Evolutionary conservation across 2,888 invertebrate genomes (phyloP).

Genomic region (Loripinus fragilis): DNA sequence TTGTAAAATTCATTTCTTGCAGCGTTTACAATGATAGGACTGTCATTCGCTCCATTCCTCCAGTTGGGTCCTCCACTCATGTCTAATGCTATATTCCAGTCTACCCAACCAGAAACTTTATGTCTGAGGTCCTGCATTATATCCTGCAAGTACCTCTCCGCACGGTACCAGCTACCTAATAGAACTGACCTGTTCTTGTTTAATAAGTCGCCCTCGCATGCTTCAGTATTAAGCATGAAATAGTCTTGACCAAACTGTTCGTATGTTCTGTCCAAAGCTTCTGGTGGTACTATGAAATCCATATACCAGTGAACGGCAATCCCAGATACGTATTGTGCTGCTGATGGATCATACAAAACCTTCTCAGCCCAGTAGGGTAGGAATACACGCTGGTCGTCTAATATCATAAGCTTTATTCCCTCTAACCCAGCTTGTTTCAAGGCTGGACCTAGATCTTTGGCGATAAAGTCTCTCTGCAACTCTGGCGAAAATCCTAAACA

Average conservation of each 20-base stretch:
- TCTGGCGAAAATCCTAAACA: constrained; percentile 86
- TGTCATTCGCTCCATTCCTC: constrained; percentile 90
- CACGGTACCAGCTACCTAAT: constrained; percentile 91
- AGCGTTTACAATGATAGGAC: constrained; percentile 89
- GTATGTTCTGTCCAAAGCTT: constrained; percentile 83
- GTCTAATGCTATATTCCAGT: constrained; percentile 93
- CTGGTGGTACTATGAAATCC: constrained; percentile 86
- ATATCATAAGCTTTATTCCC: constrained; percentile 88
- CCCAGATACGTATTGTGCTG: constrained; percentile 86
- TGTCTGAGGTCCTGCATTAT: constrained; percentile 89
- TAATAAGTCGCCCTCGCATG: constrained; percentile 79
- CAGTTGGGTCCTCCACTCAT: constrained; percentile 92
- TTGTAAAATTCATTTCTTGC: constrained; percentile 90
- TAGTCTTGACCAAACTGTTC: constrained; percentile 87
- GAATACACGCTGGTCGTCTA: constrained; percentile 89
- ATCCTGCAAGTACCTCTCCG: constrained; percentile 87
- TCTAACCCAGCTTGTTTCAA: constrained; percentile 86
- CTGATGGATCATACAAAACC: constrained; percentile 82
- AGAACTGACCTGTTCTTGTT: constrained; percentile 83
- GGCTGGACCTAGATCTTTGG: constrained; percentile 89
- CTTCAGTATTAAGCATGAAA: constrained; percentile 85
- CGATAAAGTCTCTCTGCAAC: constrained; percentile 88
- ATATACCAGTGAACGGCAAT: constrained; percentile 93
- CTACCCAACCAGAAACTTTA: constrained; percentile 92
- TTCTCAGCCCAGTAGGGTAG: constrained; percentile 88